Conservation (phyloP, 1,140 invertebrate species). For the Battus philenor region DNA sequence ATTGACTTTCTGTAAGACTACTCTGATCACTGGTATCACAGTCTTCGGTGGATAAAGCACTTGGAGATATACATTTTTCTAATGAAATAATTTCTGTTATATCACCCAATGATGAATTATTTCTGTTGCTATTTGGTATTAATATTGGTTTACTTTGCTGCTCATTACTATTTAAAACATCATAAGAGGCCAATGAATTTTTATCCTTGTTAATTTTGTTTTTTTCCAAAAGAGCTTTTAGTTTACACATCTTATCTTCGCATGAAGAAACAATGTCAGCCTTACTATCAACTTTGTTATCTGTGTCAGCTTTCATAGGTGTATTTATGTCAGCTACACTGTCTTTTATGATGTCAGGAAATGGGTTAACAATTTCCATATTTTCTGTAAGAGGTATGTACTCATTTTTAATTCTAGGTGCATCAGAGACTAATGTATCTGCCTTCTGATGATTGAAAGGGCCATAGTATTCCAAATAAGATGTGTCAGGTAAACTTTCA, state of each 20-base stretch:
- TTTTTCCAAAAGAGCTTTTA: slow-evolving; percentile 44
- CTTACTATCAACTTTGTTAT: slow-evolving; percentile 16
- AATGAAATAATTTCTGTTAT: no score
- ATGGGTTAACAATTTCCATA: slow-evolving; percentile 26
- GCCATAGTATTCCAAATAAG: slow-evolving; percentile 37
- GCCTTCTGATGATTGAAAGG: slow-evolving; percentile 32
- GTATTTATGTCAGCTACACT: neutral
- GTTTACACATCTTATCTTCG: slow-evolving; percentile 51
- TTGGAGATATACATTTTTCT: neutral
- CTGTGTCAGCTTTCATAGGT: slow-evolving; percentile 19
- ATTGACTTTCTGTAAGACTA: slow-evolving; percentile 25
- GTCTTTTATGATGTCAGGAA: slow-evolving; percentile 20
- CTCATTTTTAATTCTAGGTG: slow-evolving; percentile 37
- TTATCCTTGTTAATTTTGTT: slow-evolving; percentile 26
- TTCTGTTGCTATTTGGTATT: slow-evolving; percentile 1
- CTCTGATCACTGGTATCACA: slow-evolving; percentile 18
- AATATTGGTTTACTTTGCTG: slow-evolving; percentile 22
- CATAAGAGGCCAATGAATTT: slow-evolving; percentile 3
- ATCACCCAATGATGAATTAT: neutral
- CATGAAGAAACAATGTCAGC: slow-evolving; percentile 42
- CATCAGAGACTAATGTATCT: slow-evolving; percentile 27
- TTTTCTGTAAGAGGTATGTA: slow-evolving; percentile 21
- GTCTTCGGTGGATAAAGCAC: neutral
- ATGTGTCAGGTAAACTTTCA: slow-evolving; percentile 27
- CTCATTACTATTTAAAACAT: slow-evolving; percentile 11